Evolutionary conservation across 2,113 vertebrate genomes (phyloP).

Genomic region (Piprites chloris): DNA sequence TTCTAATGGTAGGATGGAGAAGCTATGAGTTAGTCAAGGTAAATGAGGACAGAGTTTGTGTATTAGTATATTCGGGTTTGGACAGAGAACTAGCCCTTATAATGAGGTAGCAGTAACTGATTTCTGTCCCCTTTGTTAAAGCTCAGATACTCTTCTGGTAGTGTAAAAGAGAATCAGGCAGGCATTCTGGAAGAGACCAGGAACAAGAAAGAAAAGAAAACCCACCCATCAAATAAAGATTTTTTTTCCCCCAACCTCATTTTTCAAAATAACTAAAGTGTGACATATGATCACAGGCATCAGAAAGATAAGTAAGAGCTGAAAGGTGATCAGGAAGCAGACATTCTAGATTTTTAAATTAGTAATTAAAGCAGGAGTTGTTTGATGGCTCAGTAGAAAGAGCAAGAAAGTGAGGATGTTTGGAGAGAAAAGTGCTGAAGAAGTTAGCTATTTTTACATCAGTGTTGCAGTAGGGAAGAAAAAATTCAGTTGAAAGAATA

Average conservation of each 20-base stretch:
- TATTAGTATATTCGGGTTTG: neutral
- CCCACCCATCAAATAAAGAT: neutral
- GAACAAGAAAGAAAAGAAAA: neutral
- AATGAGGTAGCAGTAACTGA: neutral
- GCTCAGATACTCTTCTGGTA: neutral
- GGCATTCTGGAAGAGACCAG: neutral
- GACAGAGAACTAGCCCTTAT: neutral
- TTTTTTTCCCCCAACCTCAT: neutral
- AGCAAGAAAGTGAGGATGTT: neutral
- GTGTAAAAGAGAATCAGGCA: neutral
- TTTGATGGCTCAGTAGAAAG: neutral
- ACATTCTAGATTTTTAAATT: neutral
- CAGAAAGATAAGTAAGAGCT: neutral
- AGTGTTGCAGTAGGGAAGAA: neutral
- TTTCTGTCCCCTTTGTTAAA: neutral
- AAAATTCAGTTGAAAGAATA: neutral
- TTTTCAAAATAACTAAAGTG: neutral
- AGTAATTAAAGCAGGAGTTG: neutral
- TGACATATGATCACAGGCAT: neutral
- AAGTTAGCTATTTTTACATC: neutral
- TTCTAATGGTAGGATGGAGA: neutral
- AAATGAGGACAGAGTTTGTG: neutral
- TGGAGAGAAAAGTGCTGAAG: neutral
- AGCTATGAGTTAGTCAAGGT: neutral
- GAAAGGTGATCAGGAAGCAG: neutral